These are phyloP conservation scores for Plagodis pulveraria DNA, from an alignment of 2,888 invertebrate genomes.

Conservation along the genomic window DNA sequence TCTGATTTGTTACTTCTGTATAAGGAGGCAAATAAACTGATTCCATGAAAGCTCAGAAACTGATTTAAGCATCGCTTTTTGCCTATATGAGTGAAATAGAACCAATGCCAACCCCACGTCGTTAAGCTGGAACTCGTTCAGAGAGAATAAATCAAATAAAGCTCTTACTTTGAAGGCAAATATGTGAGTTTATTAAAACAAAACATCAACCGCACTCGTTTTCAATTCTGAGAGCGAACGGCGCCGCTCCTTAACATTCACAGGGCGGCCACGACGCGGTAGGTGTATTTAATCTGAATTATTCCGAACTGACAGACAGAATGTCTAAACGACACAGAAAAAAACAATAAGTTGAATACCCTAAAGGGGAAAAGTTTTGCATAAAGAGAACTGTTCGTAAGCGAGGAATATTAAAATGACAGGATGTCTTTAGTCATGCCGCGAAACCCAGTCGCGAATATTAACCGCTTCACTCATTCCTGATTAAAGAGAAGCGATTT, in stretches of 20 bases:
- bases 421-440: conserved; percentile 62
- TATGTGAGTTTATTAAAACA: conserved; percentile 79
- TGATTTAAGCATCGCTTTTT: conserved; percentile 32
- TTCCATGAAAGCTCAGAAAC: conserved; percentile 24
- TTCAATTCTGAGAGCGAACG: conserved; percentile 69
- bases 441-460: conserved; percentile 65
- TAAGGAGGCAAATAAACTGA: conserved; percentile 5
- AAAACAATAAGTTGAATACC: conserved; percentile 66
- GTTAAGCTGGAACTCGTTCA: conserved; percentile 37
- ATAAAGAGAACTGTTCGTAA: conserved; percentile 65
- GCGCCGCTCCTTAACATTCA: conserved; percentile 71
- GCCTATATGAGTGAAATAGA: conserved; percentile 26
- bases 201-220: conserved; percentile 73
- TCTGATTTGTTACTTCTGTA: too few species aligned
- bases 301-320: conserved; percentile 76
- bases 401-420: conserved; percentile 73
- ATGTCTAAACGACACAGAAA: conserved; percentile 65
- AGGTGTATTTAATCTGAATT: conserved; percentile 82
- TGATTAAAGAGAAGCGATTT: conserved; percentile 78
- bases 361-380: conserved; percentile 64
- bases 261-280: conserved; percentile 64
- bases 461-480: conserved; percentile 68
- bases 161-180: conserved; percentile 70
- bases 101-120: conserved; percentile 32
- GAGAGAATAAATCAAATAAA: conserved; percentile 69